These are phyloP conservation scores for Syrista parreyssii DNA, from an alignment of 2,888 invertebrate genomes.

Conservation along the genomic window DNA sequence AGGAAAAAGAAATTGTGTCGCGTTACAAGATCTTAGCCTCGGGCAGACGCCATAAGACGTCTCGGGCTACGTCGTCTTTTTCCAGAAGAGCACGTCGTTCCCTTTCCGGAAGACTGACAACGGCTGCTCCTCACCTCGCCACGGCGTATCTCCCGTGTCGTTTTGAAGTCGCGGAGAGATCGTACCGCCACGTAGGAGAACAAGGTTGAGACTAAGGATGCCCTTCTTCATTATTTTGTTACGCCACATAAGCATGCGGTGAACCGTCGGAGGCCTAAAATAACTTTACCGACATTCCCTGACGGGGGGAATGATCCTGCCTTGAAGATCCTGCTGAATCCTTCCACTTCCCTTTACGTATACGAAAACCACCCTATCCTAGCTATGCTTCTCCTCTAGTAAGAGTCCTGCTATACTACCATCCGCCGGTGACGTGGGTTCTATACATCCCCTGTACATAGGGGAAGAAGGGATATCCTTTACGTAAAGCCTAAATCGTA, in stretches of 20 bases:
- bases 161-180: not conserved
- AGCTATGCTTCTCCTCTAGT: not conserved
- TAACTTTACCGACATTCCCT: slow-evolving; percentile 52
- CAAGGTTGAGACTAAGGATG: slow-evolving; percentile 12
- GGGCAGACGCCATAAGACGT: not conserved
- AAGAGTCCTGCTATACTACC: not conserved
- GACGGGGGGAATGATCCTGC: not conserved
- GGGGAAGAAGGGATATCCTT: not conserved
- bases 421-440: not conserved
- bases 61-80: not conserved
- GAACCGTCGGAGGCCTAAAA: slow-evolving; percentile 44
- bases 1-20: not conserved
- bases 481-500: not conserved
- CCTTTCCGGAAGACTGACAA: not conserved
- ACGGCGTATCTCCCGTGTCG: not conserved
- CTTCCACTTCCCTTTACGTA: not conserved
- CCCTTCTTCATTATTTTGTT: slow-evolving; percentile 51
- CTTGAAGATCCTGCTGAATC: not conserved
- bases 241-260: slow-evolving; percentile 44
- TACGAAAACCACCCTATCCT: not conserved
- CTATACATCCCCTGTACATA: not conserved
- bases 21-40: not conserved
- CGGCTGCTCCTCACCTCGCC: not conserved
- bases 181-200: not conserved
- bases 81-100: not conserved